Percentiles rank a stretch among this genome's conserved stretches.
These are phyloP conservation scores for Aramus guarauna DNA, from an alignment of 2,113 vertebrate species.

Conservation along the genomic window DNA sequence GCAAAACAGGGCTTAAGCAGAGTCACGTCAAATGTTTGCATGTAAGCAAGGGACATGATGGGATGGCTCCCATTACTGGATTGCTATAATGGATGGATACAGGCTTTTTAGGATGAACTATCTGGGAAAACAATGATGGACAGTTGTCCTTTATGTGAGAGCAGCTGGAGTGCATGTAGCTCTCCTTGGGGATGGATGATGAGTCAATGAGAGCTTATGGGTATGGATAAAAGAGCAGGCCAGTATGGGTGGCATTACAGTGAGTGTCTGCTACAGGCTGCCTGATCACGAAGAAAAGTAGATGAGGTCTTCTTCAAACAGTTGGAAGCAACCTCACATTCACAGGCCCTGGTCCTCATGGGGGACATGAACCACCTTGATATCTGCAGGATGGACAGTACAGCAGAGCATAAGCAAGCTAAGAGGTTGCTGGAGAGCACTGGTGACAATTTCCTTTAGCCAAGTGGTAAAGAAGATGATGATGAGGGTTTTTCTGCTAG, in stretches of 20 bases:
- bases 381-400: not conserved
- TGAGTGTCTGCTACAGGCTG: not conserved
- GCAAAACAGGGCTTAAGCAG: not conserved
- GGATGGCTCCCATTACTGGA: not conserved
- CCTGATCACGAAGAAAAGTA: not conserved
- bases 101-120: not conserved
- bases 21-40: not conserved
- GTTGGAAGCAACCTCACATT: not conserved
- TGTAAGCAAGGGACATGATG: not conserved
- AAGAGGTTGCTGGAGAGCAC: not conserved
- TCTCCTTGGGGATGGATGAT: not conserved
- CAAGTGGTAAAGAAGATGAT: not conserved
- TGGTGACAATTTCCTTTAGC: not conserved
- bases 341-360: not conserved
- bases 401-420: fast-evolving
- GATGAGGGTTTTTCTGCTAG: not conserved
- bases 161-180: not conserved
- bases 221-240: not conserved
- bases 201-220: not conserved
- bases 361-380: not conserved
- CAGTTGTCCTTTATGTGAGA: not conserved
- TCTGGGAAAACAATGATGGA: not conserved
- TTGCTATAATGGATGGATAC: not conserved
- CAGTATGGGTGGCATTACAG: not conserved
- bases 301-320: not conserved